Evolutionary conservation across 2,113 vertebrate species (phyloP).

Genomic region (Cichladusa arquata): DNA sequence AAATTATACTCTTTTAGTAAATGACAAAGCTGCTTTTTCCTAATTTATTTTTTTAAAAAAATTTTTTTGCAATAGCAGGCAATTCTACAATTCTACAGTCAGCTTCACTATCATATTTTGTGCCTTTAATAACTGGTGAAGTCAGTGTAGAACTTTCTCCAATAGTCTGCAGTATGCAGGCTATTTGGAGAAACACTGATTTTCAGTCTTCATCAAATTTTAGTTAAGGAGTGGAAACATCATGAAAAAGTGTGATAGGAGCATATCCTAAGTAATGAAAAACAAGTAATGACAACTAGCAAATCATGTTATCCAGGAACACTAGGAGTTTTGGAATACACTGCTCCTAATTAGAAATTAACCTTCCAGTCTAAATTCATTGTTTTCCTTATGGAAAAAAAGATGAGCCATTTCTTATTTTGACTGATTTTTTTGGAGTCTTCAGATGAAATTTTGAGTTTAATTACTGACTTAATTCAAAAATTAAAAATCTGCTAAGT

Average conservation of each 20-base stretch:
- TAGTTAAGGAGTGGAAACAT: background rate
- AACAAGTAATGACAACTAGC: background rate
- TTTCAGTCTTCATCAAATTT: background rate
- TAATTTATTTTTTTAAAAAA: background rate
- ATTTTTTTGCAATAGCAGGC: background rate
- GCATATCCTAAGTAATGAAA: background rate
- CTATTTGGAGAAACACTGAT: background rate
- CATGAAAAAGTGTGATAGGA: accelerated
- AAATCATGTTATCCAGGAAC: background rate
- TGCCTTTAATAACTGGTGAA: background rate
- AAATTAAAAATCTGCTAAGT: background rate
- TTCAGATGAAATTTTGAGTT: background rate
- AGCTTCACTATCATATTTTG: background rate
- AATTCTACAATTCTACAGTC: background rate
- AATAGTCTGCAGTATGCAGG: background rate
- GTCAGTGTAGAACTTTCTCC: background rate
- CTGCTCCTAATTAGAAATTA: background rate
- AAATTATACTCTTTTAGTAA: background rate
- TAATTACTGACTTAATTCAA: background rate
- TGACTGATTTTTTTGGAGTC: background rate
- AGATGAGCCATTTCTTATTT: background rate
- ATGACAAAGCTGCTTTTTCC: background rate
- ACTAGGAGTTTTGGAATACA: background rate
- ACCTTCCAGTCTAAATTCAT: background rate
- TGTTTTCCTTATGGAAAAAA: background rate